These are phyloP conservation scores for Zootermopsis nevadensis DNA, from an alignment of 2,888 invertebrate genomes.

Conservation along the genomic window DNA sequence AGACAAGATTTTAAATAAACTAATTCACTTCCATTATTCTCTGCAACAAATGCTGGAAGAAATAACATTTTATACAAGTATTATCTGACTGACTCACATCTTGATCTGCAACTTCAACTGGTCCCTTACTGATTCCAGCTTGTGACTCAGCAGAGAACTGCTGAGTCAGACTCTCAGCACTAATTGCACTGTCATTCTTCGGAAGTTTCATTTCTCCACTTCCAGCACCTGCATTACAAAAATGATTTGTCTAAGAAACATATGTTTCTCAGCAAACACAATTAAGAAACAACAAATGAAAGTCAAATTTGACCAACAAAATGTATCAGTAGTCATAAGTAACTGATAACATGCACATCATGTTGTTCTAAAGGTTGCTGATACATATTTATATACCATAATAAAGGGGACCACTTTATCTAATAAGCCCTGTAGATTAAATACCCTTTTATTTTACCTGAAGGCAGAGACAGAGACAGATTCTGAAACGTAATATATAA, in stretches of 20 bases:
- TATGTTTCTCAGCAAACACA: not conserved
- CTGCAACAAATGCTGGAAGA: too few relatives aligned
- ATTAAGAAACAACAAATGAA: not conserved
- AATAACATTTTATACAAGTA: too few relatives aligned
- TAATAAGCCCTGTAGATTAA: too few relatives aligned
- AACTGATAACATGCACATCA: too few relatives aligned
- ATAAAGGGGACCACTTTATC: too few relatives aligned
- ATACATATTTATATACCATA: too few relatives aligned
- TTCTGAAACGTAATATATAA: too few relatives aligned
- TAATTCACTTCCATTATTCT: too few relatives aligned
- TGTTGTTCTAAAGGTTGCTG: too few relatives aligned
- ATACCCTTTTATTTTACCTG: too few relatives aligned
- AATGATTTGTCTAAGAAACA: not conserved
- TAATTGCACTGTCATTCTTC: not conserved
- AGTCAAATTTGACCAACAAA: not conserved
- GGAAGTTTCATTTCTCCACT: not conserved
- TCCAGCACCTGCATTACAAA: conserved; percentile 6
- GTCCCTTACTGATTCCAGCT: not conserved
- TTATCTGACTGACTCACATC: not conserved
- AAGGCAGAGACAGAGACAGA: too few relatives aligned
- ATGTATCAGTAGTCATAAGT: not conserved
- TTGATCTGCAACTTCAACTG: not conserved
- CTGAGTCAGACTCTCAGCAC: not conserved
- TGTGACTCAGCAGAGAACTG: not conserved
- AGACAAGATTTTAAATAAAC: too few relatives aligned